These are phyloP conservation scores for Drosophila ironensis DNA, from an alignment of 1,140 invertebrate species.

Conservation along the genomic window DNA sequence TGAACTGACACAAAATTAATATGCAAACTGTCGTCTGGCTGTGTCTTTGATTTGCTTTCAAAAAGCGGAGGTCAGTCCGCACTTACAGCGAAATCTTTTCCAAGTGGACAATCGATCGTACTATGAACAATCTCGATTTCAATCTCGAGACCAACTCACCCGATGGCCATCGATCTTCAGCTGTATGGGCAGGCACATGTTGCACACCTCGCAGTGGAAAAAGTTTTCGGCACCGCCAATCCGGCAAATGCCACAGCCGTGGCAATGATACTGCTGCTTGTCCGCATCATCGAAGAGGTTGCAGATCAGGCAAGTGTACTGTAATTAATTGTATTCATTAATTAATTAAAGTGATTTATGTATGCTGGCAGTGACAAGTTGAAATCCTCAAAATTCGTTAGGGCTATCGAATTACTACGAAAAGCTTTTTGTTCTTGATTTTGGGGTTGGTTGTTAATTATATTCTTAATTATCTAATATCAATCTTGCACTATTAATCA, in stretches of 20 bases:
- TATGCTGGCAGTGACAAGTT: too few species aligned
- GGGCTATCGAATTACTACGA: too few species aligned
- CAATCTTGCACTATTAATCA: too few species aligned
- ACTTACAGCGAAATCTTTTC: neutral
- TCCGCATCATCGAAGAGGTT: conserved; percentile 95
- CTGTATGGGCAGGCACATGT: conserved; percentile 92
- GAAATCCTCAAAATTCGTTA: too few species aligned
- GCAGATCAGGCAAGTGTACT: conserved; percentile 93
- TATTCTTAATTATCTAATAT: too few species aligned
- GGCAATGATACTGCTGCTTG: conserved; percentile 94
- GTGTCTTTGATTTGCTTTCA: conserved; percentile 35
- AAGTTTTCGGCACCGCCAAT: conserved; percentile 92
- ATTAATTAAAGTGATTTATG: too few species aligned
- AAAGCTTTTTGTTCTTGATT: too few species aligned
- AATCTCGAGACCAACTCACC: conserved; percentile 85
- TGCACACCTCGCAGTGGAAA: conserved; percentile 93
- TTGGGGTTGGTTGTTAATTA: too few species aligned
- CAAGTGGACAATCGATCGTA: neutral
- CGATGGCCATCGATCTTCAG: conserved; percentile 89
- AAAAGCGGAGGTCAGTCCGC: conserved; percentile 21
- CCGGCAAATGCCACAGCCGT: conserved; percentile 93
- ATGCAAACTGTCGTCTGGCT: conserved; percentile 12
- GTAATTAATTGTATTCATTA: conserved; percentile 49
- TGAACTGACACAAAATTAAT: conserved; percentile 44
- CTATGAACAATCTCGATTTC: too few species aligned